Conservation (phyloP, 2,888 invertebrate species). For the Onthophagus sagittarius region DNA sequence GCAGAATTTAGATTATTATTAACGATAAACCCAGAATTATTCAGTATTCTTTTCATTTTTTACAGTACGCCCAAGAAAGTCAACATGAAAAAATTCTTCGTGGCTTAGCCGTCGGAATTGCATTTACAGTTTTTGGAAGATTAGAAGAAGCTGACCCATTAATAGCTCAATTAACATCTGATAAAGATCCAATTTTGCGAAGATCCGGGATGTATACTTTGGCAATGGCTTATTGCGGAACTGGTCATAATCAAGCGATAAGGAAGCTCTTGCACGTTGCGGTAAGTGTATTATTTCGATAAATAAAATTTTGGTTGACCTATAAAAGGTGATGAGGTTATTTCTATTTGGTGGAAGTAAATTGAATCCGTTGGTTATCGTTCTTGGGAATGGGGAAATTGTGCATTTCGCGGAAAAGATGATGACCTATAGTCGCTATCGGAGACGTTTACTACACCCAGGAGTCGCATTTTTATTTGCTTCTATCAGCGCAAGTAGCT, state of each 20-base stretch:
- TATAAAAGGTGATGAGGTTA: background rate
- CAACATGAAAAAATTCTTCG: constrained; percentile 98
- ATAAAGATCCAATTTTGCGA: constrained; percentile 92
- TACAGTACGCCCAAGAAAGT: constrained; percentile 86
- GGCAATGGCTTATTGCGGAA: constrained; percentile 97
- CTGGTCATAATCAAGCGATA: constrained; percentile 95
- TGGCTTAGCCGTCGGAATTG: constrained; percentile 94
- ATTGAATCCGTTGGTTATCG: background rate
- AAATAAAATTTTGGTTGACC: too few species aligned
- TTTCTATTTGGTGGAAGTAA: background rate
- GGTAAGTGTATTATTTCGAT: constrained; percentile 54
- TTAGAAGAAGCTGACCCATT: constrained; percentile 95
- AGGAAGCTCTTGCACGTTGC: constrained; percentile 90
- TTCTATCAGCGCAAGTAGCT: background rate
- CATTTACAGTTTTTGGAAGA: constrained; percentile 94
- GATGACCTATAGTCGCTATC: background rate
- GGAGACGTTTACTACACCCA: background rate
- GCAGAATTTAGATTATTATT: background rate
- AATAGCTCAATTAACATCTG: constrained; percentile 82
- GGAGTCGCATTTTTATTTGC: background rate
- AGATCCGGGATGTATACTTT: constrained; percentile 97
- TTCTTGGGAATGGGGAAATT: background rate
- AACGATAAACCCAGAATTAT: background rate
- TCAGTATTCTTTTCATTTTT: constrained; percentile 19
- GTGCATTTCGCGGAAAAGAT: background rate